phyloP scores from a whole-genome alignment of 2,888 invertebrate species.

The Eristalinus aeneus region DNA sequence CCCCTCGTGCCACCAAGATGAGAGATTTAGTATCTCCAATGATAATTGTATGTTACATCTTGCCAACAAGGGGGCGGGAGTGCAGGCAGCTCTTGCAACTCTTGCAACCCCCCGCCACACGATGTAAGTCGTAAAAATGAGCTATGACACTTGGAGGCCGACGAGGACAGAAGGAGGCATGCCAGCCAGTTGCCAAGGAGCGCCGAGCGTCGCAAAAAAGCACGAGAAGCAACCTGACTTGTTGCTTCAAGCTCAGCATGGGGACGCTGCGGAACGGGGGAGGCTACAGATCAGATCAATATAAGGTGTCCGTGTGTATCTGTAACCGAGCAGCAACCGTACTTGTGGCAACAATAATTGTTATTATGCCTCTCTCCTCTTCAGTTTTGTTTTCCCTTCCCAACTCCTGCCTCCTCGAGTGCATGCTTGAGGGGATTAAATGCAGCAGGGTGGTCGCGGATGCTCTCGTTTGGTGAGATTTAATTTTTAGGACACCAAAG shows the following conservation, averaged over 20 bases:
- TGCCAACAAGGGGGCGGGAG: not conserved
- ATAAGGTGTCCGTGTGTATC: constrained; percentile 27
- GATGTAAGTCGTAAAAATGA: constrained; percentile 63
- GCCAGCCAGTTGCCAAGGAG: not conserved
- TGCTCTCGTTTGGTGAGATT: constrained; percentile 46
- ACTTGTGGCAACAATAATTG: constrained; percentile 59
- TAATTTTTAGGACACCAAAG: constrained; percentile 59
- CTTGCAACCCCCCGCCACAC: not conserved
- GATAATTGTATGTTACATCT: constrained; percentile 67
- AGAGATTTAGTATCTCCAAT: constrained; percentile 56
- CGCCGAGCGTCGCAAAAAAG: not conserved
- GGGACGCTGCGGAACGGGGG: not conserved
- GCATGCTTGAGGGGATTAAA: constrained; percentile 24
- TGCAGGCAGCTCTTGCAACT: not conserved
- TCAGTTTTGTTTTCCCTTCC: not conserved
- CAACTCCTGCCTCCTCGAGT: not conserved
- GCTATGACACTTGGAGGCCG: constrained; percentile 47
- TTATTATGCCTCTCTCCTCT: constrained; percentile 39
- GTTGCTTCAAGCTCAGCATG: constrained; percentile 54
- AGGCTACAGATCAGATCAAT: constrained; percentile 31
- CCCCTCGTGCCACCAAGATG: constrained; percentile 17
- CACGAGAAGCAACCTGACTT: constrained; percentile 61
- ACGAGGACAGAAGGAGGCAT: not conserved
- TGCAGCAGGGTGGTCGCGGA: constrained; percentile 56
- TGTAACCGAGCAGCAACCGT: constrained; percentile 32